These are phyloP conservation scores for Drosophila yakuba DNA, from an alignment of 1,140 invertebrate genomes.

Conservation along the genomic window DNA sequence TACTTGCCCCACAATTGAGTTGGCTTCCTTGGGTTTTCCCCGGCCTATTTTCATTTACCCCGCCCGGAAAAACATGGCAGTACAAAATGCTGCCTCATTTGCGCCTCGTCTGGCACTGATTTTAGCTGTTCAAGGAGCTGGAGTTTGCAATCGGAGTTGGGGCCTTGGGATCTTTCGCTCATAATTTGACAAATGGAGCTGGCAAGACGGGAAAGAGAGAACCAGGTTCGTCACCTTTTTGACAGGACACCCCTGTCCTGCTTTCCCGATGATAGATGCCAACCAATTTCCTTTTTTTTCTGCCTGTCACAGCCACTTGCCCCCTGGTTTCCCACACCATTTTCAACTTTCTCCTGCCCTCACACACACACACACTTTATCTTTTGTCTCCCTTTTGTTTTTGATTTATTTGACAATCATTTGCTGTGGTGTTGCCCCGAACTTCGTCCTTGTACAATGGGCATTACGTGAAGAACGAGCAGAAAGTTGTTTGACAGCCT, in stretches of 20 bases:
- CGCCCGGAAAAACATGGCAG: neutral
- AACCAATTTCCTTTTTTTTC: slow-evolving; percentile 5
- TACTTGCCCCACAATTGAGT: slow-evolving; percentile 54
- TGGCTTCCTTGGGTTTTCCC: slow-evolving; percentile 21
- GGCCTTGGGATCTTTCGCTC: slow-evolving; percentile 16
- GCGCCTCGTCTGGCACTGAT: slow-evolving; percentile 69
- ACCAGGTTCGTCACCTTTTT: slow-evolving; percentile 72
- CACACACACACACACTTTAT: slow-evolving; percentile 22
- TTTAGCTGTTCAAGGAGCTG: slow-evolving; percentile 47
- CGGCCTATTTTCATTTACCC: neutral
- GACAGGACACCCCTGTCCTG: slow-evolving; percentile 47
- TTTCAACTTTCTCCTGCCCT: neutral
- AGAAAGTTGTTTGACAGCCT: slow-evolving; percentile 48
- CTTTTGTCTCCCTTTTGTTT: slow-evolving; percentile 47
- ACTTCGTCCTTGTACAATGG: slow-evolving; percentile 57
- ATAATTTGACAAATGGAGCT: slow-evolving; percentile 75
- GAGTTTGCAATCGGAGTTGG: slow-evolving; percentile 10
- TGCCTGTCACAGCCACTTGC: slow-evolving; percentile 24
- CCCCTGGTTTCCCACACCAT: neutral
- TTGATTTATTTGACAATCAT: slow-evolving; percentile 83
- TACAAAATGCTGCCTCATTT: slow-evolving; percentile 77
- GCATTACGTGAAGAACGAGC: slow-evolving; percentile 70
- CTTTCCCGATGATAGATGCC: slow-evolving; percentile 47
- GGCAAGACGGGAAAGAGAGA: slow-evolving; percentile 13
- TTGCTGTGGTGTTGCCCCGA: slow-evolving; percentile 46